These are phyloP conservation scores for Urocitellus parryii DNA, from an alignment of 2,113 vertebrate species.

Conservation along the genomic window DNA sequence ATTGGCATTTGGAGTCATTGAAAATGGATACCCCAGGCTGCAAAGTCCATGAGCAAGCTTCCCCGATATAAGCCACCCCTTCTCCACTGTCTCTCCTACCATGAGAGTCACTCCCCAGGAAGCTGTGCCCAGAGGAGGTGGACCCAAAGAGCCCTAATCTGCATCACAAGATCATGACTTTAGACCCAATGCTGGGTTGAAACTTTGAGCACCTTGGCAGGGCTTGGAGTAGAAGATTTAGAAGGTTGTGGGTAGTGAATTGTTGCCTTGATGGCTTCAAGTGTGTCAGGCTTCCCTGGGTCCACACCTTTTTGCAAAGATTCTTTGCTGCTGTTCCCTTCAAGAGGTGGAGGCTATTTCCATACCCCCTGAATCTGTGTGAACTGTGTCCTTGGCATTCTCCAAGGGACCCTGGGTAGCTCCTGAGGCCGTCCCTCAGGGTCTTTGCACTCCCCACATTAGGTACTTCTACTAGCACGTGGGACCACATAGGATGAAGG, in stretches of 20 bases:
- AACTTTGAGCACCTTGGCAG: background rate
- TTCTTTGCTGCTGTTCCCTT: background rate
- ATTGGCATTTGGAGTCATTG: background rate
- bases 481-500: background rate
- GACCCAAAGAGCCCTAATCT: too few species aligned
- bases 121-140: background rate
- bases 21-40: background rate
- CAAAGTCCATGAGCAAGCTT: background rate
- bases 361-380: too few species aligned
- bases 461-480: background rate
- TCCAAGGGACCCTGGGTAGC: too few species aligned
- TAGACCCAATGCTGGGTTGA: background rate
- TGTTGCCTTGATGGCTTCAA: accelerated
- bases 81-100: background rate
- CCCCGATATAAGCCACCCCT: too few species aligned
- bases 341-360: background rate
- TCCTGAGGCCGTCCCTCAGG: background rate
- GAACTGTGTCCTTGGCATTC: background rate
- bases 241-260: too few species aligned
- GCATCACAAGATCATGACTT: background rate
- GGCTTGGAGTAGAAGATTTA: background rate
- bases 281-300: too few species aligned
- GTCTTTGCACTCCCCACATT: background rate
- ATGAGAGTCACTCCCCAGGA: background rate
- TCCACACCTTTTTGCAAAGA: background rate